Base-by-base conservation (phyloP, 2,797 vertebrate genomes). In the Hyperoplus lanceolatus region DNA sequence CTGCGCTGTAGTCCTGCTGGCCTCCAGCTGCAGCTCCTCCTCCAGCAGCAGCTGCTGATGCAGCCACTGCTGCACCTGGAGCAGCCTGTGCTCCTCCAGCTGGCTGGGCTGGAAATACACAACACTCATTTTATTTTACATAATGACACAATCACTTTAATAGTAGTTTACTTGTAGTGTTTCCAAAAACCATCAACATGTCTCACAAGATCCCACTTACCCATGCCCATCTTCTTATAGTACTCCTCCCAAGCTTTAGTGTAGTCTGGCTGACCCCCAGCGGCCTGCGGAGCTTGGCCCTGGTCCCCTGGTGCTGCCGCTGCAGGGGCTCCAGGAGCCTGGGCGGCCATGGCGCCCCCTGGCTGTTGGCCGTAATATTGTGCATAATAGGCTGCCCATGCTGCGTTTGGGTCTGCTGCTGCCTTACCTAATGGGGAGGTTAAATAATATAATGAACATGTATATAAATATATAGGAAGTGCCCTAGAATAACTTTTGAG, bases 181-280 rank as follows among this genome's bases (percentile, higher is more conserved):
- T 56, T 8, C 4, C 39, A 66, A 54, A 51, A 18, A 15, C 2
- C 58, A 14, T 6, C 4, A 62, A 3, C 16, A 15, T 68, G 18
- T 53, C 8, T 70, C 4, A 73, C 48, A 6, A 18, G 42, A 29
- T 57, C 45, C 21, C 6, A 68, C 92, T 83, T 90, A 97, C 97
- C 95, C 82, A 97, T 96, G 95, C 97, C 97, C 84, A 98, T 96
- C 90, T 98, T 97, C 73, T 97, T 98, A 78, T 98, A 98, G 80
- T 98, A 98, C 81, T 98, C 97, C 82, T 98, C 97, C 97, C 97
- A 98, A 42, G 97, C 97, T 91, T 98, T 98, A 10, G 97, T 97
- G 88, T 98, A 97, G 92, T 98, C 97, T 0, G 97, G 96, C 87
- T 98, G 97, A 7, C 95, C 95, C 2, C 92, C 95, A 2, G 93